A percentile compares a stretch with the other conserved stretches of the same genome.
phyloP scores from a whole-genome alignment of 2,888 invertebrate genomes.

The Rotaria socialis region DNA sequence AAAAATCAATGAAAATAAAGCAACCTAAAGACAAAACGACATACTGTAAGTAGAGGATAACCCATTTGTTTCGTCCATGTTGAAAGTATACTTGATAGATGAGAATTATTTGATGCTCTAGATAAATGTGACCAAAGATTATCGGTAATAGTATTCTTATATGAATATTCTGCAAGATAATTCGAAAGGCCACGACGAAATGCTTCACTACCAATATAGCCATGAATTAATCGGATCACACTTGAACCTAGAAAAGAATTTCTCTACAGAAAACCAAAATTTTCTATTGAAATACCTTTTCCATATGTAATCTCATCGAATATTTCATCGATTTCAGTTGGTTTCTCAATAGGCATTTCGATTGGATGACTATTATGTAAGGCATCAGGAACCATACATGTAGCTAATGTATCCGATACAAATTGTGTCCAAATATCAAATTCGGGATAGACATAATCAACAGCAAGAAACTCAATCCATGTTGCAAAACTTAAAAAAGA shows the following conservation, averaged over 20 bases:
- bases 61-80: constrained; percentile 41
- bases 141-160: constrained; percentile 83
- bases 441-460: constrained; percentile 83
- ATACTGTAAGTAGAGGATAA: constrained; percentile 26
- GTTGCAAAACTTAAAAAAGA: constrained; percentile 73
- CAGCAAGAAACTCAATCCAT: constrained; percentile 89
- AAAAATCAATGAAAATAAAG: neutral
- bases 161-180: constrained; percentile 79
- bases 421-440: constrained; percentile 96
- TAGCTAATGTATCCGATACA: constrained; percentile 75
- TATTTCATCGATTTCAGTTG: constrained; percentile 90
- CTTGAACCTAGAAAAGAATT: constrained; percentile 65
- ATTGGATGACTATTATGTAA: constrained; percentile 89
- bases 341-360: constrained; percentile 72
- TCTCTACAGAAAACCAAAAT: neutral
- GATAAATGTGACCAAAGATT: constrained; percentile 86
- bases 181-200: constrained; percentile 85
- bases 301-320: constrained; percentile 94
- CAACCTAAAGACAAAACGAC: neutral
- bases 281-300: constrained; percentile 66
- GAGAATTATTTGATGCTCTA: constrained; percentile 77
- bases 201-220: constrained; percentile 83
- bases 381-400: constrained; percentile 72
- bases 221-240: constrained; percentile 86
- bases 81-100: constrained; percentile 70